These are phyloP conservation scores for Cryptops parisi DNA, from an alignment of 2,888 invertebrate species.

Conservation along the genomic window DNA sequence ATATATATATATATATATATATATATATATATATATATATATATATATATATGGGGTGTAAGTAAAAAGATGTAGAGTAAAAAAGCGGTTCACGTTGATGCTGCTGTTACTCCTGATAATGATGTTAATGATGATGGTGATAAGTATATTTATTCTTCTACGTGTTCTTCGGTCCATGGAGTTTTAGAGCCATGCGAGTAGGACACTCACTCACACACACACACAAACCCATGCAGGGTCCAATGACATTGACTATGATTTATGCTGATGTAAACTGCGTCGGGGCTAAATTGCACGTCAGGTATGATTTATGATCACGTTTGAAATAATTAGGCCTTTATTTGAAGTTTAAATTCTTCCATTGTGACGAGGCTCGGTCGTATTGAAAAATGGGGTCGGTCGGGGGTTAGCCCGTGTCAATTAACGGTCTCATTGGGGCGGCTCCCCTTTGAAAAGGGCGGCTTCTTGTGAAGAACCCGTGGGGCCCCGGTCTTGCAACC, in stretches of 20 bases:
- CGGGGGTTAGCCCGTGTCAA: not conserved
- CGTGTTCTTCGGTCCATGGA: too few species aligned
- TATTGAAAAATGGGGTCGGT: constrained; percentile 14
- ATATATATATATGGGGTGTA: too few species aligned
- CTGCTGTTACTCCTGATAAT: too few species aligned
- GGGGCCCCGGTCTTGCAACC: not conserved
- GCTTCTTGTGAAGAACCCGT: not conserved
- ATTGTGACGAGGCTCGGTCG: constrained; percentile 6
- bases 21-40: too few species aligned
- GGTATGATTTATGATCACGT: constrained; percentile 12
- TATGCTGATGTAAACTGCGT: not conserved
- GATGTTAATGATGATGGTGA: too few species aligned
- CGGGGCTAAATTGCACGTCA: constrained; percentile 11
- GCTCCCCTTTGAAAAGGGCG: not conserved
- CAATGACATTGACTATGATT: constrained; percentile 4
- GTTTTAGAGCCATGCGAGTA: too few species aligned
- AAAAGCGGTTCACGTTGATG: too few species aligned
- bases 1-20: too few species aligned
- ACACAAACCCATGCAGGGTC: too few species aligned
- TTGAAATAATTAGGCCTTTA: constrained; percentile 14
- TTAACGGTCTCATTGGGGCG: not conserved
- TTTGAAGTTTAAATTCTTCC: constrained; percentile 12
- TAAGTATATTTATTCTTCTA: too few species aligned
- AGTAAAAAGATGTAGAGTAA: too few species aligned
- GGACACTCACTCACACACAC: too few species aligned